Evolutionary conservation across 2,888 invertebrate species (phyloP), one percentile per base, ranked within the genome.

Genomic region (Stenodera caucasica): DNA sequence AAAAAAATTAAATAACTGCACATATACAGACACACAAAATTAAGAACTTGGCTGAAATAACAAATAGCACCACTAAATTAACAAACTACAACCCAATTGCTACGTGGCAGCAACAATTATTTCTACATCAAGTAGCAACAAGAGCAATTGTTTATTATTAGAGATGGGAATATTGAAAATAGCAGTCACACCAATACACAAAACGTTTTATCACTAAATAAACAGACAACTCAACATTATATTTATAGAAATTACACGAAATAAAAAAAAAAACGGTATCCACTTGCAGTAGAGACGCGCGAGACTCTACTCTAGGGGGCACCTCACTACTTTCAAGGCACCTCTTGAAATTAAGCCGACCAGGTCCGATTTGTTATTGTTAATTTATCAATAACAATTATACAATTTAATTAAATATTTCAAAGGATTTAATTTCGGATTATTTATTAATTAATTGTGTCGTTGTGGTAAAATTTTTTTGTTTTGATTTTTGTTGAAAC

Each of bases 131-230:
- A n/a, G 15, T 8, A 45, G 45, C 45, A 45, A 21, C 15, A 45
- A 18, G 21, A 45, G 45, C 45, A 45, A 45, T 45, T 45, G 45
- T 45, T 21, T 45, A 21, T 6, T 18, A 45, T 9, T 18, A 37
- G 58, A 60, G 69, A 70, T n/a, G n/a, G n/a, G n/a, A n/a, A 70
- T 68, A 71, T 68, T 67, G 63, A 70, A 73, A 73, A 70, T 69
- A 69, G 68, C 66, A 70, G 68, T 70, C 68, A 64, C 65, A 70
- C 70, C 70, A 68, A 68, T 65, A 69, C 70, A 71, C 72, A 73
- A 69, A 70, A 69, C 66, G 70, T 11, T 71, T 73, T 72, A 71
- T 72, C 72, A 70, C 68, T 69, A 67, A 67, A 69, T 69, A 72
- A 72, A 71, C 73, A 70, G 68, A 69, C 67, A 63, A 65, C 64